These are phyloP conservation scores for Harpalus rubripes DNA, from an alignment of 2,888 invertebrate species.

Conservation along the genomic window DNA sequence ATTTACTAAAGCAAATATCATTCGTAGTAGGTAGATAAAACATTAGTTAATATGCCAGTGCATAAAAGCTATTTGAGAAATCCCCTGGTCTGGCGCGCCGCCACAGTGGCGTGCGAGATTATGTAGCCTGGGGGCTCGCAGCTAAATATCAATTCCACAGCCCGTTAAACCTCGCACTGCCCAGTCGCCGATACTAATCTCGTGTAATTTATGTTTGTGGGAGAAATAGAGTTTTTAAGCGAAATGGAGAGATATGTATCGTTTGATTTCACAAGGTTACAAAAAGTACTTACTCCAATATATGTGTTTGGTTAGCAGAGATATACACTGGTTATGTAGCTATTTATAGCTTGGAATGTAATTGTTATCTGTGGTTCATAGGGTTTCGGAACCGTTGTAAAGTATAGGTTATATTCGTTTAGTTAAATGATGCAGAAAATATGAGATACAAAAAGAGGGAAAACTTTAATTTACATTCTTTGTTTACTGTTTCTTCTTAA, in stretches of 20 bases:
- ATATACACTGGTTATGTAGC: conserved; percentile 30
- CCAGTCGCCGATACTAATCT: conserved; percentile 50
- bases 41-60: conserved; percentile 14
- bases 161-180: conserved; percentile 43
- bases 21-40: conserved; percentile 11
- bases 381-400: background rate
- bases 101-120: conserved; percentile 44
- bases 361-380: conserved; percentile 25
- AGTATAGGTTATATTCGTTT: background rate
- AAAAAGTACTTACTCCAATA: conserved; percentile 31
- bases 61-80: conserved; percentile 51
- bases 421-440: conserved; percentile 10
- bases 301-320: conserved; percentile 34
- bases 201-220: conserved; percentile 52
- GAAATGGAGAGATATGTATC: conserved; percentile 48
- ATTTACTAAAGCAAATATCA: background rate
- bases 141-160: conserved; percentile 53
- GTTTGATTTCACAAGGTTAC: conserved; percentile 49
- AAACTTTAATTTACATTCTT: background rate
- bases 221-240: conserved; percentile 45
- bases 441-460: conserved; percentile 3
- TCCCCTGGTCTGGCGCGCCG: conserved; percentile 23
- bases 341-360: conserved; percentile 37
- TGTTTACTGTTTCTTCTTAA: background rate
- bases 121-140: conserved; percentile 29